Base-by-base conservation (phyloP, 2,888 invertebrate species). In the Gnatocerus cornutus region DNA sequence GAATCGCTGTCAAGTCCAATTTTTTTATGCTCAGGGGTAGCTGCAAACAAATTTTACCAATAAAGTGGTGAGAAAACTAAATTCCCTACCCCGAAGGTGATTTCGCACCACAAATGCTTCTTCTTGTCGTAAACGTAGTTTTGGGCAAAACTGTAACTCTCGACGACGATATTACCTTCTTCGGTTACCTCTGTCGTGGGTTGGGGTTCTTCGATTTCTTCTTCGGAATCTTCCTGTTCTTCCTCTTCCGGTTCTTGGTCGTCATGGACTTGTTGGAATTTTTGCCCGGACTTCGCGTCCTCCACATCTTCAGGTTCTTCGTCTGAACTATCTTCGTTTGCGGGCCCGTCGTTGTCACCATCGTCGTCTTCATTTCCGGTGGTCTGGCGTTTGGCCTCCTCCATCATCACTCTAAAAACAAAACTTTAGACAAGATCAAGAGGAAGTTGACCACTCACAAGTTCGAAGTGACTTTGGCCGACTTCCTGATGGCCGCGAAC, bases 51-150 rank as follows among this genome's bases (percentile, higher is more conserved):
- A 12, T 41, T 1, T 10, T 2, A 33, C 1, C 33, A 50, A 39
- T 53, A 46, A 48, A 66, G 89, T 88, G n/a, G n/a, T n/a, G n/a
- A n/a, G n/a, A n/a, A n/a, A n/a, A n/a, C n/a, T n/a, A n/a, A n/a
- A n/a, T n/a, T n/a, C n/a, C n/a, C n/a, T 83, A 93, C 91, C 56
- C 88, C 87, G 46, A 97, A 90, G 0, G 91, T 92, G 2, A 98
- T 83, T 82, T 93, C 90, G 81, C 96, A 97, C 97, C 97, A 98
- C 58, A 89, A 85, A 76, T 92, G 87, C n/a, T 90, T 86, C 62
- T 91, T 88, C 0, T 87, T 88, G 80, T 99, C 98, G 80, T 91
- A 96, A 0, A 86, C 87, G 81, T 96, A 98, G 68, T 90, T 52
- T 84, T 83, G 27, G 73, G 81, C 84, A 63, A 77, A 79, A 68